Percentiles rank a stretch among this genome's conserved stretches.
phyloP scores from a whole-genome alignment of 1,140 invertebrate genomes.

The Leptopilina clavipes region DNA sequence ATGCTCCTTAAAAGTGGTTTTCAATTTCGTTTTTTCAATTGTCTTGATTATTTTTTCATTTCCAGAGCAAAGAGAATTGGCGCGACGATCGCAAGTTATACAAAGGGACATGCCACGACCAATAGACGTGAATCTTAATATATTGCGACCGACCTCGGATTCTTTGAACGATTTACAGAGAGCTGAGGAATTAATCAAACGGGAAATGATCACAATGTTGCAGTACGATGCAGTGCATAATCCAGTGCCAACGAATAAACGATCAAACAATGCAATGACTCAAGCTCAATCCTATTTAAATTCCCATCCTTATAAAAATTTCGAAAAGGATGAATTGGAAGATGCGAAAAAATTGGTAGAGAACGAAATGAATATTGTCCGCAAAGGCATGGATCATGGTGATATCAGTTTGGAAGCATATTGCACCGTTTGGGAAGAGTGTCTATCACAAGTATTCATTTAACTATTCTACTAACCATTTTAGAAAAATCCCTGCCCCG shows the following conservation, averaged over 20 bases:
- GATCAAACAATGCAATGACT: neutral
- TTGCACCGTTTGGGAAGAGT: conserved; percentile 98
- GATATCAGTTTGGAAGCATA: conserved; percentile 94
- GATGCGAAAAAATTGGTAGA: conserved; percentile 81
- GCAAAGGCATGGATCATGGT: conserved; percentile 95
- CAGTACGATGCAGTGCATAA: conserved; percentile 90
- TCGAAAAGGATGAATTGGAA: conserved; percentile 82
- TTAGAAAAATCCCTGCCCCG: no score
- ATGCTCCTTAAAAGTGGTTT: conserved; percentile 2
- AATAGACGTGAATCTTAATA: conserved; percentile 87
- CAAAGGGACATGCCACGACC: conserved; percentile 93
- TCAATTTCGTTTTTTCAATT: neutral
- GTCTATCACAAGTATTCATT: conserved; percentile 82
- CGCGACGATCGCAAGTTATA: conserved; percentile 89
- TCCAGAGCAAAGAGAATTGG: conserved; percentile 80
- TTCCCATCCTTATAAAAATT: conserved; percentile 88
- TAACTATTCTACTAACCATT: neutral
- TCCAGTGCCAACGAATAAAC: conserved; percentile 74
- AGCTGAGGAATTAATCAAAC: conserved; percentile 97
- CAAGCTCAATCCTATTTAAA: conserved; percentile 84
- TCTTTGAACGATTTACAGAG: conserved; percentile 91
- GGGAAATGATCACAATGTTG: conserved; percentile 97
- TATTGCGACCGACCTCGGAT: conserved; percentile 83
- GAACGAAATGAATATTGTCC: conserved; percentile 92
- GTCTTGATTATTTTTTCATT: conserved; percentile 37